Percentiles rank a stretch among this genome's conserved stretches.
phyloP scores from a whole-genome alignment of 2,888 invertebrate species.

The Gonocerus acuteangulatus region DNA sequence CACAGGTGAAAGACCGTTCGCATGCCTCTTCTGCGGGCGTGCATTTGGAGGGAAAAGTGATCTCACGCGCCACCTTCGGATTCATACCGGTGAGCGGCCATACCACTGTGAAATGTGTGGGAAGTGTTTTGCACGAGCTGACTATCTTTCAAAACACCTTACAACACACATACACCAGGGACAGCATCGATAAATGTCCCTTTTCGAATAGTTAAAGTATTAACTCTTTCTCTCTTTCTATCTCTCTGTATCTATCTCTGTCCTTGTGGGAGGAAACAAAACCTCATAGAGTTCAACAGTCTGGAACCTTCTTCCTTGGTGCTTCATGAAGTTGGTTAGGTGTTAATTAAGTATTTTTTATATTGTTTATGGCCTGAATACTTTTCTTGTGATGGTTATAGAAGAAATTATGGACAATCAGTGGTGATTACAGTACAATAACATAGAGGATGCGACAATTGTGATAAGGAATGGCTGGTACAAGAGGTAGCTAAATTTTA shows the following conservation, averaged over 20 bases:
- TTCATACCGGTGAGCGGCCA: slow-evolving; percentile 81
- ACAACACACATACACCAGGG: slow-evolving; percentile 73
- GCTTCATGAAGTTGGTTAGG: slow-evolving; percentile 1
- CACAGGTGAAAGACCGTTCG: slow-evolving; percentile 81
- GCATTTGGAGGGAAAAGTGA: slow-evolving; percentile 86
- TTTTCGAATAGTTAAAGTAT: slow-evolving; percentile 5
- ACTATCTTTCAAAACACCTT: slow-evolving; percentile 83
- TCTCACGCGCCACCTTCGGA: slow-evolving; percentile 74
- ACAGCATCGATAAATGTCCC: slow-evolving; percentile 30
- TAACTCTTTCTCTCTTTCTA: slow-evolving; percentile 17
- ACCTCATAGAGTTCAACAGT: slow-evolving; percentile 20
- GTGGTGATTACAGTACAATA: slow-evolving; percentile 25
- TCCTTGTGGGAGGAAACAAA: slow-evolving; percentile 9
- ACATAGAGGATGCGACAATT: slow-evolving; percentile 25
- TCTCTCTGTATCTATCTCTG: slow-evolving; percentile 20
- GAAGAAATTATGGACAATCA: slow-evolving; percentile 30
- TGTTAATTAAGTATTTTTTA: slow-evolving; percentile 6
- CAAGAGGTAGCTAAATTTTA: slow-evolving; percentile 27
- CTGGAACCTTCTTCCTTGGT: slow-evolving; percentile 1
- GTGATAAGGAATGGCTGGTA: slow-evolving; percentile 31
- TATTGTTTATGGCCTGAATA: slow-evolving; percentile 19
- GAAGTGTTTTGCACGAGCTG: slow-evolving; percentile 82
- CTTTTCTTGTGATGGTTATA: slow-evolving; percentile 19
- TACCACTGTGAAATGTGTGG: slow-evolving; percentile 89
- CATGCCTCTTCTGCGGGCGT: slow-evolving; percentile 78